These are phyloP conservation scores for Lordiphosa fenestrarum DNA, from an alignment of 2,888 invertebrate species.

Conservation along the genomic window DNA sequence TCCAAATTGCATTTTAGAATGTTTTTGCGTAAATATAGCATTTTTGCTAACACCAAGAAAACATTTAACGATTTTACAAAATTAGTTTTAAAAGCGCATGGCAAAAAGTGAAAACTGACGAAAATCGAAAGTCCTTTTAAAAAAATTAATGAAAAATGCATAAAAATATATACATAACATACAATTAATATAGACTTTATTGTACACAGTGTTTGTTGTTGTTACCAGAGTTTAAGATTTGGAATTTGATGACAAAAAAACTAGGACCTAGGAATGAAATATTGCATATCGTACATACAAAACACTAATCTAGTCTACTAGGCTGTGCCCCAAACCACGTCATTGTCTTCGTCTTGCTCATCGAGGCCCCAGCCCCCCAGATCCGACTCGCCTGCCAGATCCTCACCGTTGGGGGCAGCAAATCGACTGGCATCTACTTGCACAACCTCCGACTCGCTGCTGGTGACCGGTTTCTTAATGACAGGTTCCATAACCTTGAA, in stretches of 20 bases:
- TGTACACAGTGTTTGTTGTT: conserved; percentile 5
- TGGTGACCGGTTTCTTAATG: conserved; percentile 80
- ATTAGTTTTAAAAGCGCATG: conserved; percentile 55
- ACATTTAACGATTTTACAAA: conserved; percentile 61
- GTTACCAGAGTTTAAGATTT: conserved; percentile 3
- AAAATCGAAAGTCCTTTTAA: conserved; percentile 52
- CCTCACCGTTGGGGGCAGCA: conserved; percentile 52
- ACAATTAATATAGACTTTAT: conserved; percentile 26
- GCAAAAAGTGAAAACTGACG: conserved; percentile 26
- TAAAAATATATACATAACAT: conserved; percentile 59
- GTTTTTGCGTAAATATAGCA: conserved; percentile 65
- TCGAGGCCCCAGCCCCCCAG: conserved; percentile 74
- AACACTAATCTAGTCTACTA: not conserved
- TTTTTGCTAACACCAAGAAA: conserved; percentile 57
- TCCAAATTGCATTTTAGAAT: conserved; percentile 60
- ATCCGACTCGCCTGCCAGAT: conserved; percentile 54
- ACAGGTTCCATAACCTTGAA: conserved; percentile 95
- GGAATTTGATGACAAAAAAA: conserved; percentile 10
- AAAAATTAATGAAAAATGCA: conserved; percentile 32
- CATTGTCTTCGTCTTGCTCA: conserved; percentile 68
- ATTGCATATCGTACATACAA: conserved; percentile 5
- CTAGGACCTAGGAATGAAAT: not conserved
- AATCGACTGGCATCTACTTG: conserved; percentile 76
- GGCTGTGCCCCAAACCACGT: conserved; percentile 45
- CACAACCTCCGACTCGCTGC: conserved; percentile 44